Base-by-base conservation (phyloP, 1,140 invertebrate genomes). In the Chymomyza costata region DNA sequence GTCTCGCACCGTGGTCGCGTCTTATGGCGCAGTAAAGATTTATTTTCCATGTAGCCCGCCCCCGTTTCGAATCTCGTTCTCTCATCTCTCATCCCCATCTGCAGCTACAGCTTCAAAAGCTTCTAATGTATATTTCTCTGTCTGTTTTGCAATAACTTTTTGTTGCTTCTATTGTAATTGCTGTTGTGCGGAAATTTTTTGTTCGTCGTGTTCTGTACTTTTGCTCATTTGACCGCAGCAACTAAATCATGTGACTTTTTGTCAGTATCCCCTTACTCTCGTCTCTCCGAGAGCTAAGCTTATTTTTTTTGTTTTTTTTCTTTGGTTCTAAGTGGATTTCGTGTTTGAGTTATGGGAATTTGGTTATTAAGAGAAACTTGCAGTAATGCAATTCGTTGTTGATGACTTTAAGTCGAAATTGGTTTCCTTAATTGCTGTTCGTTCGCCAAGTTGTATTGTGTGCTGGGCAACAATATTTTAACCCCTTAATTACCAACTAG, bases 1-100 rank as follows among this genome's bases (percentile, higher is more conserved):
- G 11, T 32, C 48, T 30, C 64, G 31, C 50, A 44, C 6, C 21
- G 34, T 49, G 49, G 45, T 41, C 46, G 38, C 61, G 66, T 78
- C 66, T 78, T 80, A 78, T 78, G 73, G 73, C 73, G 73, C 73
- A 78, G 73, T 78, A 71, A 78, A 78, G 73, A 78, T 78, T 78
- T 78, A 78, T 78, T 71, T 71, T 76, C 65, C 70, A 76, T 69
- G 60, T 57, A 54, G 55, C 40, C 54, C 38, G 40, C 5, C 28
- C 37, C 3, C 28, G 32, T 28, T n/a, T n/a, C n/a, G n/a, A n/a
- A n/a, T n/a, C n/a, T n/a, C n/a, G n/a, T n/a, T n/a, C n/a, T n/a
- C n/a, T n/a, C n/a, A n/a, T n/a, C n/a, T n/a, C n/a, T n/a, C n/a
- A n/a, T n/a, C n/a, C n/a, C n/a, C n/a, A n/a, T n/a, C n/a, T n/a